Evolutionary conservation across 2,888 invertebrate species (phyloP).

Genomic region (Hydroisotoma schaefferi): DNA sequence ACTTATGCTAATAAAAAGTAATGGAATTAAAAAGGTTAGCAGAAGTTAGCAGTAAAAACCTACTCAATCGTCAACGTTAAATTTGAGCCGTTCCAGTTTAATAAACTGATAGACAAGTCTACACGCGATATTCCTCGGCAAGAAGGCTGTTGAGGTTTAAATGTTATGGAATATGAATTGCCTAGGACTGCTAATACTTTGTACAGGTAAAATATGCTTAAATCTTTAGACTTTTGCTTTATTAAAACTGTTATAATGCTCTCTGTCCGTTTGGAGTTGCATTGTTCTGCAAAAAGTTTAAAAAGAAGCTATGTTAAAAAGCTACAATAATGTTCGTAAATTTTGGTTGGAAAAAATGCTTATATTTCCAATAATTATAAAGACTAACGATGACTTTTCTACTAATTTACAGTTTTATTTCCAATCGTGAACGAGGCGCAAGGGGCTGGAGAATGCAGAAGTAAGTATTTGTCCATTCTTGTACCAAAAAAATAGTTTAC

Average conservation of each 20-base stretch:
- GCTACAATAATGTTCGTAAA: too few relatives aligned
- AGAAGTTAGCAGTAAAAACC: too few relatives aligned
- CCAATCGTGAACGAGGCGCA: conserved; percentile 46
- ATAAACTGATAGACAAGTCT: too few relatives aligned
- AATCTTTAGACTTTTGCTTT: background rate
- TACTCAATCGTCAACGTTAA: too few relatives aligned
- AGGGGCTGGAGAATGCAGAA: conserved; percentile 48
- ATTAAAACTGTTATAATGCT: background rate
- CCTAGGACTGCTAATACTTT: conserved; percentile 44
- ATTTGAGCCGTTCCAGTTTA: too few relatives aligned
- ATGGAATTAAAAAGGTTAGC: too few relatives aligned
- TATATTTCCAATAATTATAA: background rate
- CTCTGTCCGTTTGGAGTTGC: conserved; percentile 1
- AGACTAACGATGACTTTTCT: background rate
- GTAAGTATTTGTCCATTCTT: too few relatives aligned
- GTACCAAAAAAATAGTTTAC: too few relatives aligned
- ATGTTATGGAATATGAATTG: conserved; percentile 46
- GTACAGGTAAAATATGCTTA: conserved; percentile 40
- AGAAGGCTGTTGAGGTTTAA: background rate
- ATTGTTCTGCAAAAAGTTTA: background rate
- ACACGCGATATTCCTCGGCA: too few relatives aligned
- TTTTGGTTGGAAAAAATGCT: conserved; percentile 11
- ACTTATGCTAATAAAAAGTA: too few relatives aligned
- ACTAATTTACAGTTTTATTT: conserved; percentile 42
- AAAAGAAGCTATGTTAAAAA: background rate